These are phyloP conservation scores for Neodiprion lecontei DNA, from an alignment of 1,140 invertebrate species.

Conservation along the genomic window DNA sequence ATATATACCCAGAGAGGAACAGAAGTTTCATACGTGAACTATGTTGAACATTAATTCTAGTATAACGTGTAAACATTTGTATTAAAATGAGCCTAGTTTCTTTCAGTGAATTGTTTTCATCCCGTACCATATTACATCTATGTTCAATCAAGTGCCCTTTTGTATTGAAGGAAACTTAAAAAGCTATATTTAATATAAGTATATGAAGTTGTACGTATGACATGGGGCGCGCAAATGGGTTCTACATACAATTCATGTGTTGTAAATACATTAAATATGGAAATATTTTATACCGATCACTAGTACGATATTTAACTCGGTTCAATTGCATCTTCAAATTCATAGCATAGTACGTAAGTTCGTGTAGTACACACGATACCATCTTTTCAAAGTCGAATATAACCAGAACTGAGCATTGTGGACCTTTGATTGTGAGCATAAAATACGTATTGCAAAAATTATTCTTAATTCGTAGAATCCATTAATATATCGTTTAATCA, in stretches of 20 bases:
- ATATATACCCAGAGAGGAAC: constrained; percentile 24
- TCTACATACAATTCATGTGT: constrained; percentile 22
- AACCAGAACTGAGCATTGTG: too few relatives aligned
- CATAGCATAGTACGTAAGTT: background rate
- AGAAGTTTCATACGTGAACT: background rate
- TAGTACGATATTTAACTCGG: constrained; percentile 28
- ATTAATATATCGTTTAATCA: too few relatives aligned
- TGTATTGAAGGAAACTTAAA: constrained; percentile 43
- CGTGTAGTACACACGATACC: background rate
- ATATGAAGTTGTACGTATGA: background rate
- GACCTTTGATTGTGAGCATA: too few relatives aligned
- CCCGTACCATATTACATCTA: constrained; percentile 34
- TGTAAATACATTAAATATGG: constrained; percentile 50
- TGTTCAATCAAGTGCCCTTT: constrained; percentile 59
- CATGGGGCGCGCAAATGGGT: constrained; percentile 9
- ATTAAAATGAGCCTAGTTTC: constrained; percentile 13
- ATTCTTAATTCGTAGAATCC: too few relatives aligned
- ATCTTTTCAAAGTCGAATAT: too few relatives aligned
- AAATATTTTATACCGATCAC: constrained; percentile 60
- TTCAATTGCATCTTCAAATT: constrained; percentile 1
- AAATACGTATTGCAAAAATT: too few relatives aligned
- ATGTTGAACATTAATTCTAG: constrained; percentile 1
- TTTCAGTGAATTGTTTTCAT: constrained; percentile 24
- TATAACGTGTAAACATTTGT: constrained; percentile 6
- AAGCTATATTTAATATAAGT: constrained; percentile 20